Base-by-base conservation (phyloP, 2,113 vertebrate genomes). In the Entomyzon cyanotis region DNA sequence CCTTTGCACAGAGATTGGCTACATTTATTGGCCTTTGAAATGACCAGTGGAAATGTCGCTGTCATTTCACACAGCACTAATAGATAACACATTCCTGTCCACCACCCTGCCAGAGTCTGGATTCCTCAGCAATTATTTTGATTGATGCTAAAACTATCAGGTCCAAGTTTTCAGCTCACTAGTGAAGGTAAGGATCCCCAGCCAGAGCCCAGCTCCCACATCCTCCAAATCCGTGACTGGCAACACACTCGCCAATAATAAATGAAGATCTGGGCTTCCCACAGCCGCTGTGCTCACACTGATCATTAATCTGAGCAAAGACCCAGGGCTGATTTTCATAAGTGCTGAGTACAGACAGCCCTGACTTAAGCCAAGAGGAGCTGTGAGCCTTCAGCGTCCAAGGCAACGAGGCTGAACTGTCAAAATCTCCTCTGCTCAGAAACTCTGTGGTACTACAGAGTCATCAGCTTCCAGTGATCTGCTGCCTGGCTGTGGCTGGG, bases 301-400 rank as follows among this genome's bases (percentile, higher is more conserved):
- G 71, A 87, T 85, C 0, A 0, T 69, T 95, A 95, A 90, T 87
- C 93, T 93, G 87, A 91, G 90, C 71, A 90, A 91, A 95, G 68
- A 58, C 82, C 55, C 18, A 13, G 82, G 90, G 82, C 90, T 96
- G 94, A 95, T 94, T 95, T 96, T 95, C 92, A 55, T 90, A 97
- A 97, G 35, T 95, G 91, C 95, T 97, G 94, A 96, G 90, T 67
- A 90, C 71, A 96, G 89, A 85, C 71, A 95, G 87, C n/a, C 71
- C 30, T 4, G 70, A 11, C 93, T 94, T 96, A 94, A 95, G 90
- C 39, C 87, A 67, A 60, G 81, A 94, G 65, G 69, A 92, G 52
- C 73, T 89, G 73, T 64, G 93, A 97, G 87, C 28, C n/a, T 68
- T 96, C 9, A 12, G 75, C 18, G 0, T 83, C 39, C 59, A 27